Conservation (phyloP, 2,797 vertebrate species). For the Cyprinodon diabolis region DNA sequence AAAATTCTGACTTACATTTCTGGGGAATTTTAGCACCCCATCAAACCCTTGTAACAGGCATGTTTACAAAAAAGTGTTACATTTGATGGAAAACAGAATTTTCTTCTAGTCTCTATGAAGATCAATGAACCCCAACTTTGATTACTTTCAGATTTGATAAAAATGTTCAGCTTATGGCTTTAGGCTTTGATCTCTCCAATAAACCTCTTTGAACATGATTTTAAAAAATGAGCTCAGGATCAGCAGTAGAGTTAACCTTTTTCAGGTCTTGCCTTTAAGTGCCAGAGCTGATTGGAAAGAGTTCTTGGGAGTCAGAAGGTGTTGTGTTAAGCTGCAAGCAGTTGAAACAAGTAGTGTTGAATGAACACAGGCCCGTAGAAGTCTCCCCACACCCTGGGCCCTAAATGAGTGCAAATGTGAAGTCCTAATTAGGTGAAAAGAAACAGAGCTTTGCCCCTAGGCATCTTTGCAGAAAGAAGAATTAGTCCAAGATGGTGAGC, state of each 20-base stretch:
- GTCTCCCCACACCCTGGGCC: conserved; percentile 47
- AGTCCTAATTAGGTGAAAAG: conserved; percentile 74
- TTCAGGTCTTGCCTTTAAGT: conserved; percentile 27
- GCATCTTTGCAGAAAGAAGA: conserved; percentile 53
- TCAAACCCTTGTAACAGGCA: conserved; percentile 19
- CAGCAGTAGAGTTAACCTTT: conserved; percentile 46
- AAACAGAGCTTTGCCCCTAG: conserved; percentile 71
- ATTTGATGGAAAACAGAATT: conserved; percentile 49
- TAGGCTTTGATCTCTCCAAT: conserved; percentile 25
- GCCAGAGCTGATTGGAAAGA: conserved; percentile 25
- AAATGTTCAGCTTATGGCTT: conserved; percentile 12
- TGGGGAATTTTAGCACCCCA: conserved; percentile 35
- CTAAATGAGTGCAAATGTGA: conserved; percentile 68
- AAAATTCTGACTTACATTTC: conserved; percentile 38
- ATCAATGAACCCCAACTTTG: conserved; percentile 48
- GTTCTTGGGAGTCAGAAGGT: conserved; percentile 26
- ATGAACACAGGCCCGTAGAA: conserved; percentile 69
- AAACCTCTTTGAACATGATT: conserved; percentile 19
- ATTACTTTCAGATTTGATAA: conserved; percentile 40
- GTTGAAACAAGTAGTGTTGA: conserved; percentile 61
- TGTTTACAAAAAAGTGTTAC: neutral
- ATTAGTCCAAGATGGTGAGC: conserved; percentile 40
- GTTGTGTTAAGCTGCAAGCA: conserved; percentile 67
- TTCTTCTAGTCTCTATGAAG: conserved; percentile 48
- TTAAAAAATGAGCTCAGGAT: neutral